These are phyloP conservation scores for Plutella xylostella DNA, from an alignment of 2,888 invertebrate species.

Conservation along the genomic window DNA sequence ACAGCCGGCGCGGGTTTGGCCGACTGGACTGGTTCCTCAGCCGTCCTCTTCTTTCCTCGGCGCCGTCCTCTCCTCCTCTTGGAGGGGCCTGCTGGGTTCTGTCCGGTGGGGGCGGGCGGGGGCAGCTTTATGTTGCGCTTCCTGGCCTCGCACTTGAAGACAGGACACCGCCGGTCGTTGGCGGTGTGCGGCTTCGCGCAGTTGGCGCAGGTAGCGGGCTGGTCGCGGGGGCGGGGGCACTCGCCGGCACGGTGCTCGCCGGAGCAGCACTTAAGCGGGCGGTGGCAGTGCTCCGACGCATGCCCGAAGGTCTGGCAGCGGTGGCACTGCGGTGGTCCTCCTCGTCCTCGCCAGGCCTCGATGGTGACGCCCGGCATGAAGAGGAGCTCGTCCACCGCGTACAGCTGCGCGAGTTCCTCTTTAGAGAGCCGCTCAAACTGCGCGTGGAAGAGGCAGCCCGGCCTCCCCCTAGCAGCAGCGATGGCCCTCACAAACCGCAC, in stretches of 20 bases:
- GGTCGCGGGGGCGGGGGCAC: background rate
- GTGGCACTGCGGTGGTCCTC: background rate
- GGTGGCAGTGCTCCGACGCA: background rate
- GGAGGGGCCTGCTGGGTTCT: too few species aligned
- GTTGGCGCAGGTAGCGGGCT: constrained; percentile 1
- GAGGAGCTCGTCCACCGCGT: constrained; percentile 4
- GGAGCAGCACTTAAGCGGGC: background rate
- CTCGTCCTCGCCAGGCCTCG: background rate
- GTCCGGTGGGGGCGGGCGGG: too few species aligned
- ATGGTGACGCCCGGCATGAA: constrained; percentile 1
- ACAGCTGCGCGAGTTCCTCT: background rate
- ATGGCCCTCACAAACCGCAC: background rate
- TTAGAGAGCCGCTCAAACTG: background rate
- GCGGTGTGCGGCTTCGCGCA: background rate
- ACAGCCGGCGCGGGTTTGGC: too few species aligned
- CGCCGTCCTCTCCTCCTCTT: too few species aligned
- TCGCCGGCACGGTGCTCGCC: background rate
- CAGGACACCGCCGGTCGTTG: background rate
- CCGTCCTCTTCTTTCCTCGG: too few species aligned
- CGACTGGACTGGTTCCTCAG: too few species aligned
- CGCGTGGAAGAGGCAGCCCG: constrained; percentile 1
- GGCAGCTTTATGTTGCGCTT: too few species aligned
- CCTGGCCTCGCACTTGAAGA: background rate
- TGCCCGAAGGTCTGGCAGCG: background rate
- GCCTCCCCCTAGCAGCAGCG: constrained; percentile 15